Conservation (phyloP, 2,797 vertebrate species). For the Prionace glauca region DNA sequence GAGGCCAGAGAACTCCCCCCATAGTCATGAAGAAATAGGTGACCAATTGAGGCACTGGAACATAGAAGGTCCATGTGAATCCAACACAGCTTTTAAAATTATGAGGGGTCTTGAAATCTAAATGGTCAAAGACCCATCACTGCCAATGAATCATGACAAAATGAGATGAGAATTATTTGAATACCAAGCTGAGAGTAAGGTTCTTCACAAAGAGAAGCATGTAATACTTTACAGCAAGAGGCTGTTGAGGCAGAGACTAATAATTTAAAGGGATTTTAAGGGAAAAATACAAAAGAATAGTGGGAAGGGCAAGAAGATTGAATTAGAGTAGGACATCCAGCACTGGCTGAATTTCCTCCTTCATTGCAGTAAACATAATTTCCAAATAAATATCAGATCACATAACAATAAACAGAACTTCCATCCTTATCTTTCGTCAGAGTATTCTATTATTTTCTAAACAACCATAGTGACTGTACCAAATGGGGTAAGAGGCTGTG, state of each 20-base stretch:
- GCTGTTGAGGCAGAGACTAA: not conserved
- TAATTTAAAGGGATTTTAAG: not conserved
- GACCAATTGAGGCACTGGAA: not conserved
- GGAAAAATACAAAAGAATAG: not conserved
- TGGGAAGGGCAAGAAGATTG: not conserved
- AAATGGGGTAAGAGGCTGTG: not conserved
- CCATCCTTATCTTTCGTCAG: not conserved
- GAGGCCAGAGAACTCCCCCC: too few species aligned
- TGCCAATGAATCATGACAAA: not conserved
- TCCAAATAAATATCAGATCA: not conserved
- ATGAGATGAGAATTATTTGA: not conserved
- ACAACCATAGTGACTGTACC: not conserved
- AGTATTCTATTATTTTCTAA: not conserved
- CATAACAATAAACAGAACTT: slow-evolving; percentile 35
- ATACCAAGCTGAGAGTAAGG: not conserved
- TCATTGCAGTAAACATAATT: not conserved
- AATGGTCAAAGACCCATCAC: not conserved
- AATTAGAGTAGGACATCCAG: not conserved
- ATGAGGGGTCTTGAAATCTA: not conserved
- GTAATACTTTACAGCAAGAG: not conserved
- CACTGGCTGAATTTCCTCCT: not conserved
- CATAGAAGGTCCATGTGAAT: not conserved
- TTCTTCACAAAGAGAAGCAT: not conserved
- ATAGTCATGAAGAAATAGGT: not conserved
- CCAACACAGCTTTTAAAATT: not conserved